phyloP scores from a whole-genome alignment of 2,888 invertebrate genomes.

The Chromoteleia sp. region DNA sequence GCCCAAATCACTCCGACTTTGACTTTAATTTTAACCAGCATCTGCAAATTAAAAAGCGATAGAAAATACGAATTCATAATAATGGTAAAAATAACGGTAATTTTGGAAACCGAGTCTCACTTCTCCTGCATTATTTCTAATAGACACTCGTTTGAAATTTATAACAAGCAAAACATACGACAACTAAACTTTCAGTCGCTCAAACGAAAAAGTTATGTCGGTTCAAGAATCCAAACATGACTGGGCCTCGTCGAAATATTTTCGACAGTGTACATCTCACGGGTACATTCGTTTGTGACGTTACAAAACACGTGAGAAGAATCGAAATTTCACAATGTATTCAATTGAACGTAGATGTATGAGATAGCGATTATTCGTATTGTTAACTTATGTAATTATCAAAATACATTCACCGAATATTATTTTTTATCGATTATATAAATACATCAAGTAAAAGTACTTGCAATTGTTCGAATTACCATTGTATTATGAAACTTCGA shows the following conservation, averaged over 20 bases:
- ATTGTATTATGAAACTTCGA: constrained; percentile 1
- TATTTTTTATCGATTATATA: constrained; percentile 30
- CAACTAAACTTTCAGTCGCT: too few species aligned
- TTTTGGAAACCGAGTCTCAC: background rate
- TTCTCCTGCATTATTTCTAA: too few species aligned
- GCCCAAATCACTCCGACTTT: constrained; percentile 20
- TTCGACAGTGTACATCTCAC: constrained; percentile 40
- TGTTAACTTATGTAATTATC: constrained; percentile 55
- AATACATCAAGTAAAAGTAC: constrained; percentile 15
- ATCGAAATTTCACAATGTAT: constrained; percentile 45
- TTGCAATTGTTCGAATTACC: background rate
- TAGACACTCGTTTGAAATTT: too few species aligned
- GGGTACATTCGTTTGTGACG: constrained; percentile 47
- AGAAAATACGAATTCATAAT: background rate
- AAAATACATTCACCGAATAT: constrained; percentile 41
- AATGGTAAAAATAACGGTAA: too few species aligned
- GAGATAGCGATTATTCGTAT: constrained; percentile 23
- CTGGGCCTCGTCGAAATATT: constrained; percentile 49
- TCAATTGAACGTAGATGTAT: constrained; percentile 49
- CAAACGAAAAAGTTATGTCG: background rate
- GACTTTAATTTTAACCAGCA: constrained; percentile 36
- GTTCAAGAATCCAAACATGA: constrained; percentile 35
- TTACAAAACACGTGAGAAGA: constrained; percentile 63
- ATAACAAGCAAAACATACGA: too few species aligned
- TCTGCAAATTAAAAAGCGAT: constrained; percentile 45